These are phyloP conservation scores for Platypus cylindrus DNA, from an alignment of 2,888 invertebrate species.

Conservation along the genomic window DNA sequence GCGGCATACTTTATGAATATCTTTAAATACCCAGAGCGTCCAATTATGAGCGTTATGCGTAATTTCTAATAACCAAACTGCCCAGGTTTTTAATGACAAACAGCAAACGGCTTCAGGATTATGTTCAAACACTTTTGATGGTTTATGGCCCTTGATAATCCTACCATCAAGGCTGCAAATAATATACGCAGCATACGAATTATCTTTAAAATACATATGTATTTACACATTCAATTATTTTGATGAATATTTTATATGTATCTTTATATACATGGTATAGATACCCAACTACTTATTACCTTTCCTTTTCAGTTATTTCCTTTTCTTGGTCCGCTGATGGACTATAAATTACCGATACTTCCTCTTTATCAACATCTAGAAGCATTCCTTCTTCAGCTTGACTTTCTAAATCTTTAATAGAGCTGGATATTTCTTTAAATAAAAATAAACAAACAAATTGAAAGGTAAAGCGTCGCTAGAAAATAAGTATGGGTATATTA, in stretches of 20 bases:
- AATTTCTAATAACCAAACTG: constrained; percentile 30
- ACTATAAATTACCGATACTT: no score
- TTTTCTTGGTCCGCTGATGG: no score
- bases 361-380: neutral
- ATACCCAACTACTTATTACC: no score
- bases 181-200: neutral
- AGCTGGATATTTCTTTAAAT: no score
- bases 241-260: no score
- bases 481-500: no score
- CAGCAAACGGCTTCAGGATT: constrained; percentile 29
- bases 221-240: neutral
- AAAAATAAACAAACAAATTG: no score
- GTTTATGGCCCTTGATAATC: constrained; percentile 25
- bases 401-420: neutral
- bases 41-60: constrained; percentile 31
- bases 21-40: constrained; percentile 29
- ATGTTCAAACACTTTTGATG: constrained; percentile 25
- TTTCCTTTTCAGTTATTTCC: no score
- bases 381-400: neutral
- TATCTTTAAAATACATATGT: neutral
- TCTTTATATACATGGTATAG: no score
- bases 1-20: neutral
- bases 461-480: no score
- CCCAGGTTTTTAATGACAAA: constrained; percentile 30
- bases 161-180: constrained; percentile 4